Percentiles rank a stretch among this genome's conserved stretches.
Conservation (phyloP, 2,113 vertebrate genomes). For the Caranx melampygus region DNA sequence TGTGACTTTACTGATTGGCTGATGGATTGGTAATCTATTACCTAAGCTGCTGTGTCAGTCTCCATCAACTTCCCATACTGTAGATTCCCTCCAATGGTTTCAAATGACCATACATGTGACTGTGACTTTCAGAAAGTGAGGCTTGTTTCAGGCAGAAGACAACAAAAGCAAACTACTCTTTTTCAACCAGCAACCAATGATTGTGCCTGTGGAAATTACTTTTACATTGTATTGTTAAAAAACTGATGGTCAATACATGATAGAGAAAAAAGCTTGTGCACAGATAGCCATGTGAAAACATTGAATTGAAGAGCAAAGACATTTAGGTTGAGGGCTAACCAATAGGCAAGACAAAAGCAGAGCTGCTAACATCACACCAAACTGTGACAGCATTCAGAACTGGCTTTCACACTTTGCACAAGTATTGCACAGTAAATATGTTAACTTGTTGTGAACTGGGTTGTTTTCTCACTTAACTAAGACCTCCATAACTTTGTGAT, state of each 20-base stretch:
- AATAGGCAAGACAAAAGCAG: not conserved
- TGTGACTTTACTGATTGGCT: constrained; percentile 26
- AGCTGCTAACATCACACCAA: not conserved
- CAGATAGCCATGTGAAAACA: no score
- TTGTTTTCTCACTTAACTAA: not conserved
- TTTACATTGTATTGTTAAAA: not conserved
- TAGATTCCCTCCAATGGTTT: constrained; percentile 12
- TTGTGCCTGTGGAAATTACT: not conserved
- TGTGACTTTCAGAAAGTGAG: not conserved
- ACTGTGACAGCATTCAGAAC: not conserved
- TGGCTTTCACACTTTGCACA: not conserved
- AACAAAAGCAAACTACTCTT: not conserved
- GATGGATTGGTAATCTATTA: constrained; percentile 6
- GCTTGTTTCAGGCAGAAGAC: not conserved
- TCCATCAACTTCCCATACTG: not conserved
- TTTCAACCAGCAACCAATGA: not conserved
- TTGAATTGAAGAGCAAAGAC: not conserved
- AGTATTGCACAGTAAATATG: not conserved
- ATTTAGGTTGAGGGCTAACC: not conserved
- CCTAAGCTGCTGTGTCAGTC: constrained; percentile 1
- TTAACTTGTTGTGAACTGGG: no score
- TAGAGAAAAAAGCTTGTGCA: no score
- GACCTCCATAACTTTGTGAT: not conserved
- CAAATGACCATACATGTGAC: not conserved
- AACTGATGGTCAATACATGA: not conserved